Conservation (phyloP, 2,797 vertebrate genomes). For the Distichodus sexfasciatus region DNA sequence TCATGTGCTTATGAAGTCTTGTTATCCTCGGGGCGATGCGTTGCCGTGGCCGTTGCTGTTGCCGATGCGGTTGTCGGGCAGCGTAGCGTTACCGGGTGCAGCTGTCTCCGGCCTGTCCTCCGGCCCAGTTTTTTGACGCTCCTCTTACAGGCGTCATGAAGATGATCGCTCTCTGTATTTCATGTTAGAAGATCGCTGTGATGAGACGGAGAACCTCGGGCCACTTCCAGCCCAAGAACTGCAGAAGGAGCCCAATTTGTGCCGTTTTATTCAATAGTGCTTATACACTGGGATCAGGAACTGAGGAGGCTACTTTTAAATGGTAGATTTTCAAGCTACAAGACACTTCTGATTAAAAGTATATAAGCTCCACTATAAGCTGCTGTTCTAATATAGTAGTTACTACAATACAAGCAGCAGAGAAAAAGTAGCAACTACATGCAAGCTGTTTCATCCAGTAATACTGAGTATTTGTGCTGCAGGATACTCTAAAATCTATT, state of each 20-base stretch:
- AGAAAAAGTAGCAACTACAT: too few species aligned
- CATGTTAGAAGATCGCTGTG: conserved; percentile 41
- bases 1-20: conserved; percentile 52
- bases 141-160: conserved; percentile 54
- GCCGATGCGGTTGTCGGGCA: too few species aligned
- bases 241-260: conserved; percentile 42
- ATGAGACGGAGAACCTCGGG: conserved; percentile 43
- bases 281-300: too few species aligned
- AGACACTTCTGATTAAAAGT: too few species aligned
- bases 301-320: too few species aligned
- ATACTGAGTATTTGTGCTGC: too few species aligned
- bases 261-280: conserved; percentile 30
- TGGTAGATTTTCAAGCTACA: too few species aligned
- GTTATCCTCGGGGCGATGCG: conserved; percentile 52
- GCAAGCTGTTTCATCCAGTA: too few species aligned
- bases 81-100: conserved; percentile 22
- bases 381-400: too few species aligned
- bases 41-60: conserved; percentile 36
- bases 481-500: too few species aligned
- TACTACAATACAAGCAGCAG: too few species aligned
- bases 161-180: conserved; percentile 38
- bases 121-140: conserved; percentile 42
- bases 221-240: conserved; percentile 47
- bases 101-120: conserved; percentile 37
- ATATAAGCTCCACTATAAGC: too few species aligned